Conservation (phyloP, 2,113 vertebrate species). For the Rhodinocichla rosea region DNA sequence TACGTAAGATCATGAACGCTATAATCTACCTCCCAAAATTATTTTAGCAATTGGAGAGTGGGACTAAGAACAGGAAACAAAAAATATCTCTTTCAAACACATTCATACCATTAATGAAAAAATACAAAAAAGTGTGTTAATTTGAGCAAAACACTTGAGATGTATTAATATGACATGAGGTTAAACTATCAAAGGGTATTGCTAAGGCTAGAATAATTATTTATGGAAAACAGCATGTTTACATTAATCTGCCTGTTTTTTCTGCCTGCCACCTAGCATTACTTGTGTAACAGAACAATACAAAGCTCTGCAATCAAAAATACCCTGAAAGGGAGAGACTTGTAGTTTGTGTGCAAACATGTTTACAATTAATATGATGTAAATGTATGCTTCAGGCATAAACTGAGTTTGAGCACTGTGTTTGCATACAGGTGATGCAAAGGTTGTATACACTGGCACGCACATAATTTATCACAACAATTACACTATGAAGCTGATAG, state of each 20-base stretch:
- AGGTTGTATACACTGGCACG: neutral
- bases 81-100: neutral
- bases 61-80: neutral
- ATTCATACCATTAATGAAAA: neutral
- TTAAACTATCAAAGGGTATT: neutral
- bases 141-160: neutral
- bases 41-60: neutral
- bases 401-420: neutral
- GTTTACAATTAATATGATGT: neutral
- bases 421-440: neutral
- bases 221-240: neutral
- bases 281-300: neutral
- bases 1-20: fast-evolving
- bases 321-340: neutral
- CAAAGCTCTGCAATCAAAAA: neutral
- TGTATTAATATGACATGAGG: neutral
- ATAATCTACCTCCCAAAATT: neutral
- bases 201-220: neutral
- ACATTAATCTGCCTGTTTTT: neutral
- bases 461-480: neutral
- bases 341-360: neutral
- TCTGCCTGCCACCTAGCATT: neutral
- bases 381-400: neutral
- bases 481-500: neutral
- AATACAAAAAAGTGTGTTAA: neutral